These are phyloP conservation scores for Bos indicus DNA, from an alignment of 2,113 vertebrate genomes.

Conservation along the genomic window DNA sequence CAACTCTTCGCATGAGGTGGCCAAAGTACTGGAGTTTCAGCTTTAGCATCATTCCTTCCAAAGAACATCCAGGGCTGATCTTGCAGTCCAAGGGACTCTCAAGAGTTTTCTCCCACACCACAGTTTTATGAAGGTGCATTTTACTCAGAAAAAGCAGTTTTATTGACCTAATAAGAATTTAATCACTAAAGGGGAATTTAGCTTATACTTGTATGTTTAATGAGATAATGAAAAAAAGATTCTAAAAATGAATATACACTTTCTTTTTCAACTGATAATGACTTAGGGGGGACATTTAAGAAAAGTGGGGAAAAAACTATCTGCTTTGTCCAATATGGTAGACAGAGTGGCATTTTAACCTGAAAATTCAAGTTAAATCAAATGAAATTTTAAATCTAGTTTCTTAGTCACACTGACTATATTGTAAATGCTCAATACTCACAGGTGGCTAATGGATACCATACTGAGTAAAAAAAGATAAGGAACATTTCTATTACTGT, in stretches of 20 bases:
- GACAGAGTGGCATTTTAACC: neutral
- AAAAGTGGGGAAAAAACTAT: neutral
- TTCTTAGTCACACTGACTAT: neutral
- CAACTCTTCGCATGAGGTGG: too few relatives aligned
- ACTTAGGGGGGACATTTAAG: neutral
- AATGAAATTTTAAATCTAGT: neutral
- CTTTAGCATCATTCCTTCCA: too few relatives aligned
- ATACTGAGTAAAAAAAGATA: neutral
- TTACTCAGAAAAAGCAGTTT: slow-evolving; percentile 9
- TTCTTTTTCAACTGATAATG: neutral
- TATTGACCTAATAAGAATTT: slow-evolving; percentile 1
- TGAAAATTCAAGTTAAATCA: slow-evolving; percentile 14
- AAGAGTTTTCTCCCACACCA: too few relatives aligned
- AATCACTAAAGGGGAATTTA: neutral
- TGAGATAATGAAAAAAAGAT: neutral
- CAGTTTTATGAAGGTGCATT: neutral
- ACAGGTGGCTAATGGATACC: neutral
- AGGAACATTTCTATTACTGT: neutral
- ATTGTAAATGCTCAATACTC: neutral
- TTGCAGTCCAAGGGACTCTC: too few relatives aligned
- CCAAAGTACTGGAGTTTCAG: too few relatives aligned
- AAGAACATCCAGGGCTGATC: too few relatives aligned
- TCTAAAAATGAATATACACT: neutral
- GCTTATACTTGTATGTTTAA: neutral
- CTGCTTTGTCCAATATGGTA: neutral